Conservation (phyloP, 1,140 invertebrate species). For the Acyrthosiphon pisum region DNA sequence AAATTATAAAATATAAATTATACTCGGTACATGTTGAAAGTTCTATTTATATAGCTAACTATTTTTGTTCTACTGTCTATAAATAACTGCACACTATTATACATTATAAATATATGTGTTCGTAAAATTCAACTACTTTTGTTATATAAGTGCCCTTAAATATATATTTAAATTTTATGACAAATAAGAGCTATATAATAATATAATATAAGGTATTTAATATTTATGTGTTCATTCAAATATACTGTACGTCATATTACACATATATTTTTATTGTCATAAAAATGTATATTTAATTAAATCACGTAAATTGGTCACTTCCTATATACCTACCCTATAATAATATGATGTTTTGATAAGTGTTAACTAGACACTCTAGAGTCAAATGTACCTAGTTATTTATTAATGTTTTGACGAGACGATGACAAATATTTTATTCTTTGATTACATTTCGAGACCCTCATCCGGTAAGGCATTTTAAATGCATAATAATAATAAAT, state of each 20-base stretch:
- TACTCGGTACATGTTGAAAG: not conserved
- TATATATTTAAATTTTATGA: not conserved
- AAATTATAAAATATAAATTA: conserved; percentile 20
- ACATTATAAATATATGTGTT: not conserved
- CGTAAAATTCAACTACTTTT: not conserved
- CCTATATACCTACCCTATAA: not conserved
- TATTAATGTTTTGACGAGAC: not conserved
- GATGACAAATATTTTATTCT: not conserved
- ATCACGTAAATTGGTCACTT: not conserved
- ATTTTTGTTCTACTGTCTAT: not conserved
- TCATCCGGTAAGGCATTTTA: not conserved
- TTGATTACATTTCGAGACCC: not conserved
- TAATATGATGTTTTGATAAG: not conserved
- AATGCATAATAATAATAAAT: not conserved
- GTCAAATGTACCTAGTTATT: not conserved
- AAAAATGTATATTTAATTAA: not conserved
- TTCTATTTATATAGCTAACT: not conserved
- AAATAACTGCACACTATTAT: not conserved
- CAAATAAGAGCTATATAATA: not conserved
- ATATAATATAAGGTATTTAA: not conserved
- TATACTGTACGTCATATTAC: no score
- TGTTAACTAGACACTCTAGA: not conserved
- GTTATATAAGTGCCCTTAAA: not conserved
- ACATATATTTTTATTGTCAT: not conserved
- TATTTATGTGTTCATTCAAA: not conserved